phyloP scores from a whole-genome alignment of 2,113 vertebrate species.

The Corythoichthys haematopterus region DNA sequence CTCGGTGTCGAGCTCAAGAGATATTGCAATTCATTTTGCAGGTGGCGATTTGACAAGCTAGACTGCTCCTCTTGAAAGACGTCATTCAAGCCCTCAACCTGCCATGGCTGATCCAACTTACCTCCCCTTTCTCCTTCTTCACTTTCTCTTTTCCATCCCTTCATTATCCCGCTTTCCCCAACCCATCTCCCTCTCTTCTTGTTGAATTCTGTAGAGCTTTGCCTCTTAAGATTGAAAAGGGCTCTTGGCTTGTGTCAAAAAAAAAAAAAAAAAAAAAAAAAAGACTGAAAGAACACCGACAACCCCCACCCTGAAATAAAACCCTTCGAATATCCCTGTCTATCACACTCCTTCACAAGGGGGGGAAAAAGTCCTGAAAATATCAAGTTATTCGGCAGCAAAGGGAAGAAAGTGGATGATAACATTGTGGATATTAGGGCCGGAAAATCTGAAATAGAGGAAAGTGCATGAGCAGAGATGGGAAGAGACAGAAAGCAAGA shows the following conservation, averaged over 20 bases:
- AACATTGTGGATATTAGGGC: conserved; percentile 91
- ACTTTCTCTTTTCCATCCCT: conserved; percentile 48
- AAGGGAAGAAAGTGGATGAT: conserved; percentile 88
- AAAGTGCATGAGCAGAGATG: conserved; percentile 37
- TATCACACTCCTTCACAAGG: conserved; percentile 27
- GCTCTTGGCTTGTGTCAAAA: conserved; percentile 73
- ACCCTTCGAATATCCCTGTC: conserved; percentile 24
- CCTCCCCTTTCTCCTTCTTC: conserved; percentile 25
- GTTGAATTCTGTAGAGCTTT: conserved; percentile 79
- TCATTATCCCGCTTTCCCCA: conserved; percentile 56
- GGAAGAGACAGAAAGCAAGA: conserved; percentile 55
- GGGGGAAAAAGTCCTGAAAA: conserved; percentile 74
- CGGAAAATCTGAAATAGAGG: conserved; percentile 68
- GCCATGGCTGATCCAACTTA: conserved; percentile 63
- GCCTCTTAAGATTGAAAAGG: conserved; percentile 83
- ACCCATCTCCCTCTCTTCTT: conserved; percentile 53
- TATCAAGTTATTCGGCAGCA: conserved; percentile 79
- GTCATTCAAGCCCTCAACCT: conserved; percentile 84
- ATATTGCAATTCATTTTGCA: conserved; percentile 94
- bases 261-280: conserved; percentile 27
- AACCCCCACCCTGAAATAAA: conserved; percentile 16
- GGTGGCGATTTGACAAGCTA: conserved; percentile 95
- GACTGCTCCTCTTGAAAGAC: conserved; percentile 98
- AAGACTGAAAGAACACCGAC: conserved; percentile 56
- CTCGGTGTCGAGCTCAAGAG: conserved; percentile 81